Percentiles rank a stretch among this genome's conserved stretches.
Evolutionary conservation across 2,888 invertebrate genomes (phyloP).

Genomic region (Nomada fabriciana): DNA sequence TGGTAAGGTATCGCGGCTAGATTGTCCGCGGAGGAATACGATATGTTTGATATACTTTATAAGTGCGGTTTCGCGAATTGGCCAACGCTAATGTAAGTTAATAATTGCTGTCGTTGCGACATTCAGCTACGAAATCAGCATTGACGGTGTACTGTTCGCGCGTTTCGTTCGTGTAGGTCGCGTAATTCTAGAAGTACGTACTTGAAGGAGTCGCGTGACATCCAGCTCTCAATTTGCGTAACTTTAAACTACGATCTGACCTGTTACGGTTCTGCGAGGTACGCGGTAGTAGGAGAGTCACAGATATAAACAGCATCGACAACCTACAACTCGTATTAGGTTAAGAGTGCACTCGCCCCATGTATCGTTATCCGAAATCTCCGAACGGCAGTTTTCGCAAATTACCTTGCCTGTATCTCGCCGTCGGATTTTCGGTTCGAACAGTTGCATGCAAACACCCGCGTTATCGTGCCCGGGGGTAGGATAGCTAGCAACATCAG

Average conservation of each 20-base stretch:
- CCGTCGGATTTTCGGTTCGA: neutral
- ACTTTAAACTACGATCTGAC: slow-evolving; percentile 1
- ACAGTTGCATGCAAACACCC: neutral
- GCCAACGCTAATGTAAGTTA: slow-evolving; percentile 51
- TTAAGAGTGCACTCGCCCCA: no score
- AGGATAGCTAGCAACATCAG: slow-evolving; percentile 74
- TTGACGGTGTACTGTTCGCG: neutral
- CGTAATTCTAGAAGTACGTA: slow-evolving; percentile 72
- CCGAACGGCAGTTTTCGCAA: no score
- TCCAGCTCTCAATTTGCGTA: slow-evolving; percentile 47
- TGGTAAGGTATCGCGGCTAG: neutral
- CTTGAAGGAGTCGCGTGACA: slow-evolving; percentile 58
- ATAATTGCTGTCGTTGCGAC: slow-evolving; percentile 70
- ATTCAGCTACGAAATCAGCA: slow-evolving; percentile 67
- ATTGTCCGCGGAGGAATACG: slow-evolving; percentile 14
- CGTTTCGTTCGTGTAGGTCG: slow-evolving; percentile 72
- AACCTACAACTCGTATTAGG: no score
- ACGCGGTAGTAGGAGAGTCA: neutral
- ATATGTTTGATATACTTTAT: slow-evolving; percentile 15
- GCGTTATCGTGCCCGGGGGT: slow-evolving; percentile 52
- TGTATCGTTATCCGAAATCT: no score
- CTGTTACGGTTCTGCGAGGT: no score
- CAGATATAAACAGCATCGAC: no score
- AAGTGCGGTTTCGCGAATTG: slow-evolving; percentile 32
- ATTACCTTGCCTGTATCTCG: no score